Percentiles rank a stretch among this genome's conserved stretches.
phyloP scores from a whole-genome alignment of 30 jellyfish, hydroid and myxozoan species.

The Aurelia sp. region DNA sequence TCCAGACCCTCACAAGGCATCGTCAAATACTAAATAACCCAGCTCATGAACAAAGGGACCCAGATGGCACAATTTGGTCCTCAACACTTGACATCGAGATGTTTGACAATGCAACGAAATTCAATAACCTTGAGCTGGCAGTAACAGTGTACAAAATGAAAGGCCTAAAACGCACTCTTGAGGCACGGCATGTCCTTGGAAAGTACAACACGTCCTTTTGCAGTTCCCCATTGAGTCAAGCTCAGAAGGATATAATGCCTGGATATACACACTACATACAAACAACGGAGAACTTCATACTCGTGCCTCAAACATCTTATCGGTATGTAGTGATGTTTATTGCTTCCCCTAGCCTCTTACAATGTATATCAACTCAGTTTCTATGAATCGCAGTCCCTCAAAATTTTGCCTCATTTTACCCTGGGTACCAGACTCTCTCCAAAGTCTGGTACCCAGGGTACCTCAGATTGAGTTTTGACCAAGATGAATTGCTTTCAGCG shows the following conservation, averaged over 20 bases:
- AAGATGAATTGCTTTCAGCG: too few species aligned
- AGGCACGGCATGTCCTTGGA: slow-evolving; percentile 55
- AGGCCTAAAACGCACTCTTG: slow-evolving; percentile 45
- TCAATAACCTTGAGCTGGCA: slow-evolving; percentile 50
- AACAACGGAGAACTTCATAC: slow-evolving; percentile 44
- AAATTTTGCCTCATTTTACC: too few species aligned
- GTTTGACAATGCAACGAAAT: not conserved
- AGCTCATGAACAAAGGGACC: slow-evolving; percentile 70
- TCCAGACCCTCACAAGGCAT: not conserved
- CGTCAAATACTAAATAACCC: slow-evolving; percentile 29
- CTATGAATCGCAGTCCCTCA: too few species aligned
- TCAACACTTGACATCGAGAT: slow-evolving; percentile 45
- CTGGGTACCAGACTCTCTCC: too few species aligned
- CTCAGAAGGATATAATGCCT: slow-evolving; percentile 51
- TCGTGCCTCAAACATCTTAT: slow-evolving; percentile 69
- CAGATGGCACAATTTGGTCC: slow-evolving; percentile 68
- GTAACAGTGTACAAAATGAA: slow-evolving; percentile 43
- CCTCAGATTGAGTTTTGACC: too few species aligned
- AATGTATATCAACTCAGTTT: too few species aligned
- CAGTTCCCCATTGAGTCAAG: slow-evolving; percentile 26
- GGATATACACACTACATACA: slow-evolving; percentile 62
- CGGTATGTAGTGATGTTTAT: not conserved
- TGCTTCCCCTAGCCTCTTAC: too few species aligned
- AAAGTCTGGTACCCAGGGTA: too few species aligned
- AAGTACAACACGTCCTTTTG: slow-evolving; percentile 50